Evolutionary conservation across 2,888 invertebrate species (phyloP).

Genomic region (Drosophila meridionalis): DNA sequence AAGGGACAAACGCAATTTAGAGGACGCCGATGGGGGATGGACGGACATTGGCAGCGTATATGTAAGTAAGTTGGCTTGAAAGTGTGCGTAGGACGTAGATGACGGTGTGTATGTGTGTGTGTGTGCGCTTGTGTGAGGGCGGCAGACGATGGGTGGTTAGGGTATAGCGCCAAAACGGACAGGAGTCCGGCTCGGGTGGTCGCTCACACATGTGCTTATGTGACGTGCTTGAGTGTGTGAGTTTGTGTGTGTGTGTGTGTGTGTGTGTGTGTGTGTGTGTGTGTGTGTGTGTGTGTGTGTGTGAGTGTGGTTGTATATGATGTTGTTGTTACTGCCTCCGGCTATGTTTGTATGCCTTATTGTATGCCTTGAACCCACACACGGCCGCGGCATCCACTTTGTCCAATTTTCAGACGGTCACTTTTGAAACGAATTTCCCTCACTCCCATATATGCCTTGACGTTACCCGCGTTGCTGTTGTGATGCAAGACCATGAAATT

Average conservation of each 20-base stretch:
- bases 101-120: slow-evolving; percentile 5
- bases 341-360: slow-evolving; percentile 72
- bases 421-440: slow-evolving; percentile 73
- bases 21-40: slow-evolving; percentile 59
- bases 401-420: slow-evolving; percentile 81
- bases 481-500: slow-evolving; percentile 80
- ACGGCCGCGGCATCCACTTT: slow-evolving; percentile 71
- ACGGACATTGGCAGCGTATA: slow-evolving; percentile 74
- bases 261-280: slow-evolving; percentile 38
- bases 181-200: slow-evolving; percentile 61
- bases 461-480: slow-evolving; percentile 60
- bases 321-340: slow-evolving; percentile 63
- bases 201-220: slow-evolving; percentile 63
- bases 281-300: slow-evolving; percentile 12
- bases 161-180: slow-evolving; percentile 72
- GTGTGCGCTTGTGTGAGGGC: slow-evolving; percentile 47
- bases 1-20: slow-evolving; percentile 81
- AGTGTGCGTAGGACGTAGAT: slow-evolving; percentile 73
- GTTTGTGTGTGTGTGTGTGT: slow-evolving; percentile 15
- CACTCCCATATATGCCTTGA: slow-evolving; percentile 50
- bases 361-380: slow-evolving; percentile 77
- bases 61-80: slow-evolving; percentile 63
- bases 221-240: slow-evolving; percentile 45
- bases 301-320: slow-evolving; percentile 32
- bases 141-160: slow-evolving; percentile 55